Percentiles rank a stretch among this genome's conserved stretches.
phyloP scores from a whole-genome alignment of 2,113 vertebrate species.

The Scopus umbretta region DNA sequence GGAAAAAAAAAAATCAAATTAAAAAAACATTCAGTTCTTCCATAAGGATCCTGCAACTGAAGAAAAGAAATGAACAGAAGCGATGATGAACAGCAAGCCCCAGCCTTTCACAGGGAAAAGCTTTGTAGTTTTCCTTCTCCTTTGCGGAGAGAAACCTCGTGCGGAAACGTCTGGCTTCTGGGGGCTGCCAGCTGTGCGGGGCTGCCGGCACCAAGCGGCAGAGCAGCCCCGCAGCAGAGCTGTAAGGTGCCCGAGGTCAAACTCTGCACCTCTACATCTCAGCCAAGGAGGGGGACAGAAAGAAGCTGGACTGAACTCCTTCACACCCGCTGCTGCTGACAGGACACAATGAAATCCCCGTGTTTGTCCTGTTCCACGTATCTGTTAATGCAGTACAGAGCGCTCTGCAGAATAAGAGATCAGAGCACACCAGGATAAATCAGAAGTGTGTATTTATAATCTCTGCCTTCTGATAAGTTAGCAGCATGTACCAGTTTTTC shows the following conservation, averaged over 20 bases:
- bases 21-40: neutral
- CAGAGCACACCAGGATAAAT: neutral
- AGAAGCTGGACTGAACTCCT: neutral
- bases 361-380: neutral
- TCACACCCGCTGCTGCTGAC: neutral
- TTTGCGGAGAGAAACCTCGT: neutral
- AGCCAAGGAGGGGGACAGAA: neutral
- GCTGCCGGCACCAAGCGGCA: neutral
- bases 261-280: neutral
- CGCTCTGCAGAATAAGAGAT: neutral
- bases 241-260: neutral
- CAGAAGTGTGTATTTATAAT: constrained; percentile 9
- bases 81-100: neutral
- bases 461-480: neutral
- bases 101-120: neutral
- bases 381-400: neutral
- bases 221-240: neutral
- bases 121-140: neutral
- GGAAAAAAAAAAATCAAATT: neutral
- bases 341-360: neutral
- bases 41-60: neutral
- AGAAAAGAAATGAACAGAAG: neutral
- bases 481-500: neutral
- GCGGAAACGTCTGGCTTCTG: neutral
- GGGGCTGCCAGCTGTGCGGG: neutral